Base-by-base conservation (phyloP, 2,888 invertebrate genomes). In the Hyposoter didymator region DNA sequence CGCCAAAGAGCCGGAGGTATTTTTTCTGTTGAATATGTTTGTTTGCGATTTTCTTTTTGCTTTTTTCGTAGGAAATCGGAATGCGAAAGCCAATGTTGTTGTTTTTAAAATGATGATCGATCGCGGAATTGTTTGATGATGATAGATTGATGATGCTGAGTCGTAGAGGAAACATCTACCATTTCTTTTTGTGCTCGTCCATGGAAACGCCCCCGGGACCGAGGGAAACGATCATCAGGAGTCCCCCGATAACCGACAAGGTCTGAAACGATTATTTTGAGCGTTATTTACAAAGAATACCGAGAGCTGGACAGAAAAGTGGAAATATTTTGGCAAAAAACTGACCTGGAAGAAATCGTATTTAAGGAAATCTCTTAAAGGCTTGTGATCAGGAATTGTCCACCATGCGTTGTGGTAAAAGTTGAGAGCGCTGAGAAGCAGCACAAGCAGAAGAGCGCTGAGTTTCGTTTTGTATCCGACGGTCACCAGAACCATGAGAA, bases 101-200 rank as follows among this genome's bases (percentile, higher is more conserved):
- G 22, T 17, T 55, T 5, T 5, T 39, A 8, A 39, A 39, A 43
- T 43, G 17, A 39, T 78, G 35, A 47, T 32, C n/a, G 22, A 70
- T 78, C 45, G 70, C 70, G 35, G 55, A 45, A 67, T 47, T 28
- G 45, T 35, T 52, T 59, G 66, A 75, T 78, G 78, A 66, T 39
- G 67, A 66, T n/a, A 43, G 81, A 55, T 69, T 62, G 62, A 64
- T 82, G 79, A 74, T 73, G 67, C 78, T 79, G 55, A 52, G 62
- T 52, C 47, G 39, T 69, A 66, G 79, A 84, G 32, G 35, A 55
- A 22, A 75, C 35, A 52, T 90, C 94, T 96, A 99, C 99, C 99
- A 99, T 94, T 98, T 97, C 95, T 99, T 99, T 95, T 99, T 99
- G 95, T 99, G 99, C 93, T 99, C 99, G 94, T 99, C 99, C 98